Conservation (phyloP, 1,140 invertebrate genomes). For the Metaphire vulgaris region DNA sequence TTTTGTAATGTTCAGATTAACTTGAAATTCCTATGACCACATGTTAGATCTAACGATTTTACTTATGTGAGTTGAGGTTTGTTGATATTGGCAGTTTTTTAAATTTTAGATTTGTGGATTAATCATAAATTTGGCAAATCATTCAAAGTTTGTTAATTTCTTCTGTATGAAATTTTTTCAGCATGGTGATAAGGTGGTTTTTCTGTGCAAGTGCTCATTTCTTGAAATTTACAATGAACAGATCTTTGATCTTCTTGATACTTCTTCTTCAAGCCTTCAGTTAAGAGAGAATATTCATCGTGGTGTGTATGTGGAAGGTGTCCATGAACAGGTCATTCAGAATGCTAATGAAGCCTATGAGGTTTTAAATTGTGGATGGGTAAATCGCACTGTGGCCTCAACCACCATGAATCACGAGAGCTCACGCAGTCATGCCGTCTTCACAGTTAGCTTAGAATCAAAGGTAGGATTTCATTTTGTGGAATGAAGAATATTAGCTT, state of each 20-base stretch:
- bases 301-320: constrained; percentile 48
- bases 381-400: constrained; percentile 69
- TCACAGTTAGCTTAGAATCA: constrained; percentile 80
- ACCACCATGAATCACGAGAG: constrained; percentile 99
- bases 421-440: constrained; percentile 93
- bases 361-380: constrained; percentile 31
- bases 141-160: too few relatives aligned
- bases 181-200: constrained; percentile 43
- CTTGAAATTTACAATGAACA: constrained; percentile 56
- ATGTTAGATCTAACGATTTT: too few relatives aligned
- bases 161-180: too few relatives aligned
- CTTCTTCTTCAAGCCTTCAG: constrained; percentile 39
- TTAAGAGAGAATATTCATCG: constrained; percentile 47
- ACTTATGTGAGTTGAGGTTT: too few relatives aligned
- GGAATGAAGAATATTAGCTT: too few relatives aligned
- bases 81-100: too few relatives aligned
- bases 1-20: too few relatives aligned
- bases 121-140: too few relatives aligned
- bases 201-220: constrained; percentile 50
- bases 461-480: constrained; percentile 58
- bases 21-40: too few relatives aligned
- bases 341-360: constrained; percentile 46
- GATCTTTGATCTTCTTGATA: constrained; percentile 52
- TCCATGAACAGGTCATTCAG: constrained; percentile 41
- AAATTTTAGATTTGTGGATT: too few relatives aligned